Base-by-base conservation (phyloP, 2,888 invertebrate genomes). In the Spilarctia lutea region DNA sequence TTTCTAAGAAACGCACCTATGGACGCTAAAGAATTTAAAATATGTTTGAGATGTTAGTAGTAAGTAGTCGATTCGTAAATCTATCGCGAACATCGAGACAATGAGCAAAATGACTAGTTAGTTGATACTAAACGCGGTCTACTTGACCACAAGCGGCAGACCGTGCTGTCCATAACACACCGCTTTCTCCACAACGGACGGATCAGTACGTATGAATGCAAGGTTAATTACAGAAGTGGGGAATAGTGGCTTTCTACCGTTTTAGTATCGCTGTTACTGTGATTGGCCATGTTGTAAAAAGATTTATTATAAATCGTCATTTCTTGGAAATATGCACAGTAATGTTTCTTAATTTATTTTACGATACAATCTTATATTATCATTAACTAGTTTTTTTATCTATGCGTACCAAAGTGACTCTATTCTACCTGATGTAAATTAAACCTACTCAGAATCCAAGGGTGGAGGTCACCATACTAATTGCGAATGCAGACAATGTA, bases 131-230 rank as follows among this genome's bases (percentile, higher is more conserved):
- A 76, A 42, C 70, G 73, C 84, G 92, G 86, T 89, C 92, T 88
- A 93, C 91, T 93, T 93, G 92, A 91, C 88, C 92, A 93, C 82
- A 80, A 76, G 88, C 91, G 87, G 87, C 86, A 88, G 90, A 92
- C 89, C 91, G 90, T 89, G 82, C 78, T 75, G 76, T 76, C 81
- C 81, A 81, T 83, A 83, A 75, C 79, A 81, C 79, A 75, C 81
- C 79, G 90, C 93, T 93, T 93, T 93, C 93, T 89, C 92, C 81
- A 73, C 84, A 84, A 82, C 83, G 81, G 84, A 82, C 83, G 84
- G 87, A 86, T 81, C 85, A 79, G 82, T 83, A 85, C 81, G 76
- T 80, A 80, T 80, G 79, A 79, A 83, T 82, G 77, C 82, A 82
- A 78, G 79, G 81, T 82, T 83, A 84, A 86, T 84, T 85, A 81